A percentile compares a stretch with the other conserved stretches of the same genome.
Conservation (phyloP, 2,797 vertebrate species). For the Pseudochaenichthys georgianus region DNA sequence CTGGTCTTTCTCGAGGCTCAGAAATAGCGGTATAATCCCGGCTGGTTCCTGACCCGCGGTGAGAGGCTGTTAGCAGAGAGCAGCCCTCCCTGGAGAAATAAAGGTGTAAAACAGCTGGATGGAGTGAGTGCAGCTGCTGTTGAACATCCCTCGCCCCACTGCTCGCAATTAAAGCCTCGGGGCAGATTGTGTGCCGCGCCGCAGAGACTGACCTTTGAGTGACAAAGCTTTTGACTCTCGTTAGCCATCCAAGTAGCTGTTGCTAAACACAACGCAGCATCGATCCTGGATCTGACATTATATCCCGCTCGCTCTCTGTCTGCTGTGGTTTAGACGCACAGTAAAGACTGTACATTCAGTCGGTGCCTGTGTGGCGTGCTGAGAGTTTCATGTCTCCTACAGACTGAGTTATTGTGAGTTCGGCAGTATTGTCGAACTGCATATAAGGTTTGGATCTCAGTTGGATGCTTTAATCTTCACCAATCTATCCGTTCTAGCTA, state of each 20-base stretch:
- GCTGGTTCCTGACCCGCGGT: not conserved
- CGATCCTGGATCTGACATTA: slow-evolving; percentile 73
- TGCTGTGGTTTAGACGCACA: slow-evolving; percentile 7
- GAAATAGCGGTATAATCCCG: not conserved
- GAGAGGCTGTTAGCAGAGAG: not conserved
- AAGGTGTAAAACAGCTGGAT: slow-evolving; percentile 63
- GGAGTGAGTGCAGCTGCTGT: slow-evolving; percentile 43
- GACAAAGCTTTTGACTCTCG: slow-evolving; percentile 83
- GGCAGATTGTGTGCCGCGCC: slow-evolving; percentile 46
- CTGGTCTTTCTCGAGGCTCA: not conserved
- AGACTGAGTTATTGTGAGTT: too few species aligned
- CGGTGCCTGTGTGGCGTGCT: too few species aligned
- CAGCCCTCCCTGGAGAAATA: slow-evolving; percentile 35
- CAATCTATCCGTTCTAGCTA: too few species aligned
- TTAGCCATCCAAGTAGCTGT: slow-evolving; percentile 74
- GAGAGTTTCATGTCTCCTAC: not conserved
- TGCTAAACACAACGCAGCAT: slow-evolving; percentile 73
- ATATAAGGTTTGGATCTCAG: too few species aligned
- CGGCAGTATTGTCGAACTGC: too few species aligned
- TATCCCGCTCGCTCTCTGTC: slow-evolving; percentile 59
- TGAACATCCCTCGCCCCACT: slow-evolving; percentile 67
- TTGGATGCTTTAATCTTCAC: too few species aligned
- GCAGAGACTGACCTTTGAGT: slow-evolving; percentile 76
- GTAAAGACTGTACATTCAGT: not conserved
- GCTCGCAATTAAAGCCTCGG: slow-evolving; percentile 73